phyloP scores from a whole-genome alignment of 1,140 invertebrate species.

The Diplogasteroides magnus region DNA sequence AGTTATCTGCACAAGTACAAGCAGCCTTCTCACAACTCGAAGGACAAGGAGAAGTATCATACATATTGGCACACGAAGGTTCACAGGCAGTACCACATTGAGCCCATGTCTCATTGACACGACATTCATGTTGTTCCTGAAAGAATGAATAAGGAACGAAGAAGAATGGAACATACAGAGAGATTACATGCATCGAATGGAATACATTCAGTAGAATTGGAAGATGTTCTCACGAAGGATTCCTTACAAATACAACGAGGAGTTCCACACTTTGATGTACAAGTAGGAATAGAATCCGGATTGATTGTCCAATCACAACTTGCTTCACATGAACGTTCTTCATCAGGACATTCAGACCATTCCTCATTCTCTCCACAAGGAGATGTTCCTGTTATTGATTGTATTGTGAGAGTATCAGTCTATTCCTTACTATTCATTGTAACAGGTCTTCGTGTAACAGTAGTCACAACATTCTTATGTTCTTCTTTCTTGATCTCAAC shows the following conservation, averaged over 20 bases:
- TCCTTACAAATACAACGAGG: conserved; percentile 51
- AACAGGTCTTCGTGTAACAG: too few species aligned
- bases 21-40: conserved; percentile 41
- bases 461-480: too few species aligned
- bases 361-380: conserved; percentile 39
- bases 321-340: conserved; percentile 44
- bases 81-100: conserved; percentile 54
- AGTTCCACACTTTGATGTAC: conserved; percentile 39
- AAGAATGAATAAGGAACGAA: conserved; percentile 3
- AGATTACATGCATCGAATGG: conserved; percentile 43
- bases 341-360: conserved; percentile 45
- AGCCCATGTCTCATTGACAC: conserved; percentile 48
- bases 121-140: conserved; percentile 29
- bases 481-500: too few species aligned
- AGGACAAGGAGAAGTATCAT: conserved; percentile 48
- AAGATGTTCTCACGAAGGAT: conserved; percentile 41
- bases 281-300: conserved; percentile 48
- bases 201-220: conserved; percentile 40
- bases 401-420: too few species aligned
- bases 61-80: conserved; percentile 49
- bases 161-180: conserved; percentile 19
- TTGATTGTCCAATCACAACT: conserved; percentile 50
- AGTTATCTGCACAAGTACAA: conserved; percentile 54
- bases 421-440: too few species aligned
- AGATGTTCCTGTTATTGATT: conserved; percentile 2